Evolutionary conservation across 2,113 vertebrate species (phyloP).

Genomic region (Trinectes maculatus): DNA sequence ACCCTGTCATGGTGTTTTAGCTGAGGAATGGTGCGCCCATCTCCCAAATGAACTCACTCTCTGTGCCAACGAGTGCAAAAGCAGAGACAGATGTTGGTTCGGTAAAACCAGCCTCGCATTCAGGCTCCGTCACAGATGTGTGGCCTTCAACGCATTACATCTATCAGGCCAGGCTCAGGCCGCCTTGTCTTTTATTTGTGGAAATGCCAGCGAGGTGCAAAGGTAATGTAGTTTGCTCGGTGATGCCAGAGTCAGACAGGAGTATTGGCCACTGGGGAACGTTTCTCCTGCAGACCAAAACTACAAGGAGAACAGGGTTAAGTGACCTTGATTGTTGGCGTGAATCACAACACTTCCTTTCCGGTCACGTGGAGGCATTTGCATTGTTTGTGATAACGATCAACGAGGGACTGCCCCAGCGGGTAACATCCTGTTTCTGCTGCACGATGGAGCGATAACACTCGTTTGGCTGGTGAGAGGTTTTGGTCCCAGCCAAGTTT

Average conservation of each 20-base stretch:
- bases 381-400: conserved; percentile 29
- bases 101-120: conserved; percentile 28
- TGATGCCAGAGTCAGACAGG: not conserved
- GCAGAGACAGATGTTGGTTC: conserved; percentile 40
- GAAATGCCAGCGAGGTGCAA: conserved; percentile 14
- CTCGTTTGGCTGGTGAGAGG: not conserved
- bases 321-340: conserved; percentile 21
- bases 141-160: conserved; percentile 2
- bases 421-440: conserved; percentile 32
- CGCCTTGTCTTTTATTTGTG: conserved; percentile 15
- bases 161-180: not conserved
- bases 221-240: conserved; percentile 9
- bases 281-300: not conserved
- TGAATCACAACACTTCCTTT: conserved; percentile 29
- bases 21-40: conserved; percentile 35
- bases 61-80: not conserved
- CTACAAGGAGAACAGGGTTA: not conserved
- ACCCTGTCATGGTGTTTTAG: conserved; percentile 52
- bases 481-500: conserved; percentile 3
- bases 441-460: not conserved
- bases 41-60: conserved; percentile 50
- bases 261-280: not conserved
- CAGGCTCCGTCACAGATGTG: conserved; percentile 45
- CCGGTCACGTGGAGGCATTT: conserved; percentile 3
- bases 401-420: not conserved